Base-by-base conservation (phyloP, 2,888 invertebrate genomes). In the Drosophila algonquin region DNA sequence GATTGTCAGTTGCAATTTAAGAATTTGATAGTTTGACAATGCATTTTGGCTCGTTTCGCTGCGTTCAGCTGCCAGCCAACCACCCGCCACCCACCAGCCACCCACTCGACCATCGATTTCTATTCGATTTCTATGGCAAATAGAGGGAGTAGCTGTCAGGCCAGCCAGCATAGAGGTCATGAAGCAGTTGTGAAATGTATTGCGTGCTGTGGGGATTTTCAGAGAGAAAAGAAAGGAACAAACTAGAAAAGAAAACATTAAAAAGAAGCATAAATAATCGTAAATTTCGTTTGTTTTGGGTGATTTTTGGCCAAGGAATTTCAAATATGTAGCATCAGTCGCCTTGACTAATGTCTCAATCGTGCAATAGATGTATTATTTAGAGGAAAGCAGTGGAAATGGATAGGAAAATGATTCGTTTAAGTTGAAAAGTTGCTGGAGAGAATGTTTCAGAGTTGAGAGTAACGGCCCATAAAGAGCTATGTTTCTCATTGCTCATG, bases 1-100 rank as follows among this genome's bases (percentile, higher is more conserved):
- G 85, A 86, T 87, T 86, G 86, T 89, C 86, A 84, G 89, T 86
- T 86, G 89, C 89, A 86, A 89, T 86, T 86, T 89, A 80, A 81
- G 82, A 81, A 89, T 89, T 87, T 87, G 89, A 89, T 87, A 87
- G 86, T 78, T 86, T 84, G 87, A 86, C 89, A 86, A 84, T 86
- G 87, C 87, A 88, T 87, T 87, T 88, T 86, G 76, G 73, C 70
- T 69, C 76, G 81, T 59, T 86, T 70, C 68, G 63, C 68, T 71
- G 63, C 56, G 53, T 70, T 58, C 55, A 35, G 40, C 44, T 57
- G 45, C 67, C 52, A 21, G 21, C 3, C 21, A 21, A 5, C 24
- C 24, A 24, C 3, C 21, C 21, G 14, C 16, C 24, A 12, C 14
- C 24, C 35, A 35, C 44, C 9, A 10, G 21, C 40, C 51, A 44